Percentiles rank a stretch among this genome's conserved stretches.
phyloP scores from a whole-genome alignment of 2,888 invertebrate species.

The Drosophila mettleri region DNA sequence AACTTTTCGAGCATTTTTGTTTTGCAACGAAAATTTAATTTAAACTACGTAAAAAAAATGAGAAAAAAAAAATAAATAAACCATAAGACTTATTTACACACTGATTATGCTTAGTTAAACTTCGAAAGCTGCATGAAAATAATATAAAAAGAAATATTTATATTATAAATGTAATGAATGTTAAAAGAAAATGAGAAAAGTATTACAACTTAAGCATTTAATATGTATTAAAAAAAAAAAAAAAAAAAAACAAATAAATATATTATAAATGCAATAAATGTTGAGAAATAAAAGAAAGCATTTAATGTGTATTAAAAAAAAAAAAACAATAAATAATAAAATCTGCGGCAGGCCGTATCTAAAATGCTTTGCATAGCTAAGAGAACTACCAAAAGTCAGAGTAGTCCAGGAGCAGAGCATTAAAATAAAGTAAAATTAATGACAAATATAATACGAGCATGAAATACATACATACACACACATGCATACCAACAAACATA shows the following conservation, averaged over 20 bases:
- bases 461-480: constrained; percentile 12
- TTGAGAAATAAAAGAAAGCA: constrained; percentile 60
- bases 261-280: constrained; percentile 48
- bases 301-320: constrained; percentile 36
- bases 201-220: neutral
- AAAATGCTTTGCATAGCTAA: constrained; percentile 54
- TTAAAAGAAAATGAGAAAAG: constrained; percentile 1
- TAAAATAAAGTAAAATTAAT: constrained; percentile 12
- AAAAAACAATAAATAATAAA: constrained; percentile 50
- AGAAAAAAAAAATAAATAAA: constrained; percentile 53
- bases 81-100: constrained; percentile 81
- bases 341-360: constrained; percentile 66
- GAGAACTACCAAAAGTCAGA: constrained; percentile 14
- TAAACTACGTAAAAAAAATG: constrained; percentile 40
- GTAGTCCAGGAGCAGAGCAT: constrained; percentile 37
- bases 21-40: constrained; percentile 53
- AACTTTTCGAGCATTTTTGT: constrained; percentile 58
- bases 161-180: constrained; percentile 29
- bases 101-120: constrained; percentile 79
- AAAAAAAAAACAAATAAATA: constrained; percentile 6
- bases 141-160: constrained; percentile 23
- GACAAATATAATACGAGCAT: constrained; percentile 17
- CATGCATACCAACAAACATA: constrained; percentile 13
- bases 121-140: constrained; percentile 51
- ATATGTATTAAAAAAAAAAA: constrained; percentile 24